Conservation (phyloP, 1,140 invertebrate species). For the Drosophila virilis region DNA sequence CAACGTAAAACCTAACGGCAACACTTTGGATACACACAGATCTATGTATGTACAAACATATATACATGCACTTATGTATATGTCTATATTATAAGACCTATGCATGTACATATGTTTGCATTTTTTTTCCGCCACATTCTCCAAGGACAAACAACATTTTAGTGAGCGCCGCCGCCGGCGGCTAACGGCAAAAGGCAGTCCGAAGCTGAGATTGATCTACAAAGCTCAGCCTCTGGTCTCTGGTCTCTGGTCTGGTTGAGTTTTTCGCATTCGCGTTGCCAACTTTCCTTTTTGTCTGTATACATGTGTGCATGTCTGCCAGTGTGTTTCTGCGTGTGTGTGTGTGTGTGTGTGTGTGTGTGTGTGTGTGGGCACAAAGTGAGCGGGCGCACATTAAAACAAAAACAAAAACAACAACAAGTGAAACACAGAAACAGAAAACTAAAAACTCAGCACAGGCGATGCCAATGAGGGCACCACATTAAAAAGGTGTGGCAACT, state of each 20-base stretch:
- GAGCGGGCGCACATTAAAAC: constrained; percentile 72
- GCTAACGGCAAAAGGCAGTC: constrained; percentile 66
- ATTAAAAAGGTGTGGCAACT: constrained; percentile 65
- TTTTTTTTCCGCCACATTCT: constrained; percentile 69
- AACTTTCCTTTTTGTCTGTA: constrained; percentile 51
- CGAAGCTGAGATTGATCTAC: constrained; percentile 72
- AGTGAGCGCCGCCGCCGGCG: constrained; percentile 69
- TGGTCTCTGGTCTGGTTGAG: constrained; percentile 28
- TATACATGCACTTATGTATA: constrained; percentile 19
- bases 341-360: not conserved
- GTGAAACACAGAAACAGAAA: constrained; percentile 18
- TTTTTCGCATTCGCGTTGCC: constrained; percentile 58
- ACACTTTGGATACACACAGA: constrained; percentile 53
- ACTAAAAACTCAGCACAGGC: constrained; percentile 30
- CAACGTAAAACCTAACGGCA: constrained; percentile 74
- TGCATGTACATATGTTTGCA: constrained; percentile 4
- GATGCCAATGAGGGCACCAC: constrained; percentile 49
- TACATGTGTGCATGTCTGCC: constrained; percentile 1
- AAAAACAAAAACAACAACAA: constrained; percentile 45
- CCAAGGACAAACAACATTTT: constrained; percentile 81
- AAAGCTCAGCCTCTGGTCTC: constrained; percentile 45
- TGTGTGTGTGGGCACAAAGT: constrained; percentile 50
- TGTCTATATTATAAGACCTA: constrained; percentile 8
- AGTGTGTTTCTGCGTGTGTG: constrained; percentile 27
- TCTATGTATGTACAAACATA: constrained; percentile 27